These are phyloP conservation scores for Cephus sareptanus DNA, from an alignment of 2,888 invertebrate species.

Conservation along the genomic window DNA sequence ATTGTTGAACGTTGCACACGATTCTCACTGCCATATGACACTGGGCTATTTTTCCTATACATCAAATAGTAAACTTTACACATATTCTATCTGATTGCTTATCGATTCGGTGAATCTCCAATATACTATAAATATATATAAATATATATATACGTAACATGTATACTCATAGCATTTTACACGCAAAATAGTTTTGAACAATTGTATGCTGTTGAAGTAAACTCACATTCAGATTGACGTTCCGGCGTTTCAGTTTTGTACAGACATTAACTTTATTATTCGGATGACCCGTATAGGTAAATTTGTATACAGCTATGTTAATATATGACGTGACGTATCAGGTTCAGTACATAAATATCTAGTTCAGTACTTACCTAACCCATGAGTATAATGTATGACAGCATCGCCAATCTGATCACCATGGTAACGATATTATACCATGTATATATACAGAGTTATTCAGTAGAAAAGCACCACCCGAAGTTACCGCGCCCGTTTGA, in stretches of 20 bases:
- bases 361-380: not conserved
- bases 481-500: too few species aligned
- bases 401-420: not conserved
- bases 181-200: not conserved
- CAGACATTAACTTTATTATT: not conserved
- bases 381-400: not conserved
- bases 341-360: not conserved
- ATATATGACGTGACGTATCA: not conserved
- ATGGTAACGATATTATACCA: not conserved
- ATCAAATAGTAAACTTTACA: not conserved
- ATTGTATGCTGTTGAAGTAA: not conserved
- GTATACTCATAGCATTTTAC: too few species aligned
- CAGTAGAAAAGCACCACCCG: too few species aligned
- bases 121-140: too few species aligned
- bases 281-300: not conserved
- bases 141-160: not conserved
- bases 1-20: constrained; percentile 7
- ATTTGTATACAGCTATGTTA: not conserved
- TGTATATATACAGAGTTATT: too few species aligned
- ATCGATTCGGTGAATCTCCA: not conserved
- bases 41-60: not conserved
- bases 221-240: not conserved
- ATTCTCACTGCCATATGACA: not conserved
- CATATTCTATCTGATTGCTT: not conserved
- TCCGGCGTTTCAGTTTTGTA: not conserved